Evolutionary conservation across 2,797 vertebrate species (phyloP), one percentile per base, ranked within the genome.

Genomic region (Myotis daubentonii): DNA sequence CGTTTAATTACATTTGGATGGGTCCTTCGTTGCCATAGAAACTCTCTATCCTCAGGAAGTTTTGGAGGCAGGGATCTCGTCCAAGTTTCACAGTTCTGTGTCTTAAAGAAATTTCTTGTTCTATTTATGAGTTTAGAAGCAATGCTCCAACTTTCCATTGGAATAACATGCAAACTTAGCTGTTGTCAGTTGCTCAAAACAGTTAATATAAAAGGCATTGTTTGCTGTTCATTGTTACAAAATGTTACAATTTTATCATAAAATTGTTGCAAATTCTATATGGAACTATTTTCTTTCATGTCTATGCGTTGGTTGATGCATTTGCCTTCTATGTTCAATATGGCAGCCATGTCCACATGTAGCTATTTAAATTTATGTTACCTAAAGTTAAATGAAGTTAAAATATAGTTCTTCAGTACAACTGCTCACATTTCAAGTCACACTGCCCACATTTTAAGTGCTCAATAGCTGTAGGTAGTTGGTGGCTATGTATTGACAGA

Each of bases 1-100:
- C 41, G 74, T 94, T 80, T 97, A 95, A 91, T 95, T 96, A 93
- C 72, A 65, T 87, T 91, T 94, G 89, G 96, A 93, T 94, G 71
- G 84, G 38, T 83, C 86, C 53, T 71, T 84, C 0, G 20, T 95
- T 95, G 70, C 95, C 93, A 92, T 96, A 87, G 96, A 93, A 96
- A 97, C 88, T 41, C 20, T 84, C 84, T 78, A 66, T 84, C 68
- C 85, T 89, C 79, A 75, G 90, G 87, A 93, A 87, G 87, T 81
- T 91, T 93, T 25, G 22, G 49, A 94, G 87, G 76, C 70, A 95
- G 38, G 36, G 57, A 83, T 88, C 65, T 87, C 49, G 86, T 94
- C 93, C 89, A 97, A 91, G 49, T 72, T 95, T 80, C 53, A 44
- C 70, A 89, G 55, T 90, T 91, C 60, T 87, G 44, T 44, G 38